Evolutionary conservation across 2,888 invertebrate species (phyloP).

Genomic region (Idaea biselata): DNA sequence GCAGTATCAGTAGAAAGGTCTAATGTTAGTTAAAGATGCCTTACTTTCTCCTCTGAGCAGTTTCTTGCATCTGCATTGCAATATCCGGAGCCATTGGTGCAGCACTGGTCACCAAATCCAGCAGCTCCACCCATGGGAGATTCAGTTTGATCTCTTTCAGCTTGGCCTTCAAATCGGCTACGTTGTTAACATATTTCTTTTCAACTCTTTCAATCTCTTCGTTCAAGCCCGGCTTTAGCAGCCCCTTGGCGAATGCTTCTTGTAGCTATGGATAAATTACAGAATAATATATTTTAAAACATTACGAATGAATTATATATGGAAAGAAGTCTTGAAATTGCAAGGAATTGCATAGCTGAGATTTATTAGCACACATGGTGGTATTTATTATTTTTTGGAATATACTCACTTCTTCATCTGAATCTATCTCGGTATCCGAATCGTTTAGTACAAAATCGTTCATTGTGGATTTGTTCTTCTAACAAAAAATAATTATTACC

Average conservation of each 20-base stretch:
- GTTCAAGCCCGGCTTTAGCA: constrained; percentile 93
- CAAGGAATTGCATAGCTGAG: background rate
- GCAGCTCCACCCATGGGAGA: constrained; percentile 91
- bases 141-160: constrained; percentile 85
- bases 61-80: constrained; percentile 87
- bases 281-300: background rate
- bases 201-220: constrained; percentile 81
- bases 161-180: constrained; percentile 86
- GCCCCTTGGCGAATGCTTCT: constrained; percentile 92
- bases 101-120: constrained; percentile 88
- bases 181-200: constrained; percentile 85
- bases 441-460: constrained; percentile 70
- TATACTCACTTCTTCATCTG: constrained; percentile 78
- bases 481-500: constrained; percentile 28
- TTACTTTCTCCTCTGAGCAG: constrained; percentile 84
- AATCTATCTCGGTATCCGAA: constrained; percentile 76
- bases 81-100: constrained; percentile 93
- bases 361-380: background rate
- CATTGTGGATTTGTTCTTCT: constrained; percentile 39
- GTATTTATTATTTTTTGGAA: constrained; percentile 1
- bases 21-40: constrained; percentile 20
- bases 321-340: background rate
- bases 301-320: background rate
- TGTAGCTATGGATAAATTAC: constrained; percentile 84
- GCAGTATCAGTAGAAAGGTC: background rate